Conservation (phyloP, 2,113 vertebrate species). For the Chaetura pelagica region DNA sequence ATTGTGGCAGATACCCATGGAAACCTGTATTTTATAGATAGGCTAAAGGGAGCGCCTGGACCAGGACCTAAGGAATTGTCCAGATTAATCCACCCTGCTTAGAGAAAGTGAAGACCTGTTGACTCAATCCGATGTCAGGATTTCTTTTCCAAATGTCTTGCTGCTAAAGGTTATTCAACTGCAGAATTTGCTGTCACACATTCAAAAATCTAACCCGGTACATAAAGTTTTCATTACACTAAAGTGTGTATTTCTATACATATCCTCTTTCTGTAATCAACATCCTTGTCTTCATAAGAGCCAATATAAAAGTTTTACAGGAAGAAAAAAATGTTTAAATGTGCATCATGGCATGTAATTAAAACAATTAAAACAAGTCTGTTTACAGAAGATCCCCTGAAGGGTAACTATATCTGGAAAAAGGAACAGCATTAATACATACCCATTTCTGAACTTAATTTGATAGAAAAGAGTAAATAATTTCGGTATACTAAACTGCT, state of each 20-base stretch:
- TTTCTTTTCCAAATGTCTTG: not conserved
- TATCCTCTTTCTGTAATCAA: not conserved
- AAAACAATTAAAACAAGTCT: constrained; percentile 20
- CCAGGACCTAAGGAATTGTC: not conserved
- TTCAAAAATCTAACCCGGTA: not conserved
- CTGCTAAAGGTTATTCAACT: not conserved
- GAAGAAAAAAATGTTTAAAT: not conserved
- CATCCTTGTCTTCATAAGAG: not conserved
- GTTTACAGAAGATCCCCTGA: constrained; percentile 11
- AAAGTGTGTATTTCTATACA: not conserved
- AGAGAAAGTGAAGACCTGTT: not conserved
- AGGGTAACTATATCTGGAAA: constrained; percentile 16
- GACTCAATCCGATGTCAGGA: not conserved
- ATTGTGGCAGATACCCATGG: not conserved
- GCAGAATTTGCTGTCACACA: not conserved
- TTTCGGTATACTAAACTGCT: constrained; percentile 34
- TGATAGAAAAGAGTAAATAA: constrained; percentile 48
- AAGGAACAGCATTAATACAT: constrained; percentile 19
- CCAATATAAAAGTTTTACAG: not conserved
- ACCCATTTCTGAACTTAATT: constrained; percentile 18
- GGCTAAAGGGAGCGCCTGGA: not conserved
- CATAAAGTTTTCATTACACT: not conserved
- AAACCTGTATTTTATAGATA: not conserved
- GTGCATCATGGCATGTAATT: not conserved
- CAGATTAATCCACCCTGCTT: not conserved